These are phyloP conservation scores for Dugesia japonica DNA, from an alignment of 2,888 invertebrate genomes.

Conservation along the genomic window DNA sequence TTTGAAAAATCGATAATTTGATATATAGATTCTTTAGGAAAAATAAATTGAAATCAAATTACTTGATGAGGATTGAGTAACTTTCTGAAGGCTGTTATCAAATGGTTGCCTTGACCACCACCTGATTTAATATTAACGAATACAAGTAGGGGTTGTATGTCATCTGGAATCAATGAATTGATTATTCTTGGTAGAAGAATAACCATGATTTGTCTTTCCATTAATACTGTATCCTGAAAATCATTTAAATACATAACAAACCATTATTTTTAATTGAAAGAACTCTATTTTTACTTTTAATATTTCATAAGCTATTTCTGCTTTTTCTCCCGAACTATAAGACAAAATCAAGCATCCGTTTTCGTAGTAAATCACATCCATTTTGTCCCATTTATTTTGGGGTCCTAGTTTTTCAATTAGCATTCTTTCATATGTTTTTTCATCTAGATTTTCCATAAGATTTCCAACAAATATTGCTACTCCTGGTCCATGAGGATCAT, in stretches of 20 bases:
- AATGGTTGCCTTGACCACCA: conserved; percentile 90
- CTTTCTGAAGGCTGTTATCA: conserved; percentile 93
- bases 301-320: conserved; percentile 80
- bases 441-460: conserved; percentile 65
- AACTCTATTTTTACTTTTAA: conserved; percentile 53
- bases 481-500: conserved; percentile 92
- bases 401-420: conserved; percentile 74
- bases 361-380: conserved; percentile 95
- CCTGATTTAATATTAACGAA: conserved; percentile 99
- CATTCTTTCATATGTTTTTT: conserved; percentile 91
- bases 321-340: conserved; percentile 76
- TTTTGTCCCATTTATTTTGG: conserved; percentile 63
- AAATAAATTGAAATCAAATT: too few relatives aligned
- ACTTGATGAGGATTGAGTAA: conserved; percentile 90
- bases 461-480: conserved; percentile 92
- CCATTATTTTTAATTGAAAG: neutral
- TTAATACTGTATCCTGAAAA: conserved; percentile 1
- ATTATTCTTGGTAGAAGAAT: conserved; percentile 77
- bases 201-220: conserved; percentile 75
- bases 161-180: conserved; percentile 49
- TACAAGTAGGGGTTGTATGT: conserved; percentile 69
- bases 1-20: too few relatives aligned
- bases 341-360: conserved; percentile 96
- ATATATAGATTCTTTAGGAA: too few relatives aligned
- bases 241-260: neutral